Conservation (phyloP, 2,797 vertebrate species). For the Eospalax fontanierii region DNA sequence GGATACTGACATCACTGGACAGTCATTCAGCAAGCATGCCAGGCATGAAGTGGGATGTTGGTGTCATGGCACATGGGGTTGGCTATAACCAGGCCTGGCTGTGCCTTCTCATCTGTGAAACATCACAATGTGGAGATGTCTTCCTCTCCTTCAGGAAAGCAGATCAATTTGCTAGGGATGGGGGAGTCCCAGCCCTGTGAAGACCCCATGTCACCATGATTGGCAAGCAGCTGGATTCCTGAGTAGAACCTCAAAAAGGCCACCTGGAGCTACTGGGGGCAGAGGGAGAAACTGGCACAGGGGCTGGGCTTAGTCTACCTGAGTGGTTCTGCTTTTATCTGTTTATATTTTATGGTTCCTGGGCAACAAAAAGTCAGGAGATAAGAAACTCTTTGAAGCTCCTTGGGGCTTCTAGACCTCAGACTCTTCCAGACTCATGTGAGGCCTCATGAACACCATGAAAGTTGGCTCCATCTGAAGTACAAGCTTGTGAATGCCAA, state of each 20-base stretch:
- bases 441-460: background rate
- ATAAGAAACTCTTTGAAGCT: background rate
- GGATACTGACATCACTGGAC: background rate
- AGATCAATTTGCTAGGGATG: background rate
- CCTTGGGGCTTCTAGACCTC: background rate
- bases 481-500: background rate
- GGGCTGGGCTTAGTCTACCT: background rate
- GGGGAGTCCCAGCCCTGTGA: background rate
- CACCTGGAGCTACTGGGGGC: background rate
- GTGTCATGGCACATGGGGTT: background rate
- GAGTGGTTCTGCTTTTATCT: background rate
- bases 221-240: background rate
- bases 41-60: background rate
- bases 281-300: background rate
- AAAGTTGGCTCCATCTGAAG: background rate
- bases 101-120: background rate
- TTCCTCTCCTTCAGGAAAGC: background rate
- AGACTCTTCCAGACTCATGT: background rate
- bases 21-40: constrained; percentile 53
- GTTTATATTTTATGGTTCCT: background rate
- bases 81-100: background rate
- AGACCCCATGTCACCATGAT: background rate
- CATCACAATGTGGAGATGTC: background rate
- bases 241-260: background rate
- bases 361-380: background rate